Conservation (phyloP, 1,140 invertebrate species). For the Drosophila lacteicornis region DNA sequence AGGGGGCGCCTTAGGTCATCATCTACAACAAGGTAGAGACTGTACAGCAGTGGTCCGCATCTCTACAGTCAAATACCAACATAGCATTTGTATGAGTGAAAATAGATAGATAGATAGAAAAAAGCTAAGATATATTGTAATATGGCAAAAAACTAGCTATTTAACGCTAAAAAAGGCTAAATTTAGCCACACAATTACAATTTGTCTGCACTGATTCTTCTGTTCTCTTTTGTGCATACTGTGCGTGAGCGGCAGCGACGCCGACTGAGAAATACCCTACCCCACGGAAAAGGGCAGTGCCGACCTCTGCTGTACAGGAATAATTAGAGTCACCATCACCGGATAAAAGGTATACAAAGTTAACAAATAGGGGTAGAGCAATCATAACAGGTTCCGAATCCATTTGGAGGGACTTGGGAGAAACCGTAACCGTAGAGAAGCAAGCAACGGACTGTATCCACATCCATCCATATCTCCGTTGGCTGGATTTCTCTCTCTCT, state of each 20-base stretch:
- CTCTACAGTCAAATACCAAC: too few species aligned
- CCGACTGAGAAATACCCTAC: too few species aligned
- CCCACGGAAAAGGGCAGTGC: too few species aligned
- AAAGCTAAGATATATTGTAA: too few species aligned
- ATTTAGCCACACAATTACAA: too few species aligned
- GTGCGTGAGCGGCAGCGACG: too few species aligned
- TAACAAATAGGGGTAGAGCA: constrained; percentile 16
- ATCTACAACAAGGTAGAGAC: constrained; percentile 11
- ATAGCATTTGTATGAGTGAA: too few species aligned
- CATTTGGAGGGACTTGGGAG: constrained; percentile 7
- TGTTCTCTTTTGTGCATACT: too few species aligned
- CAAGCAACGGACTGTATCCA: constrained; percentile 25
- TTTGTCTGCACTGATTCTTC: too few species aligned
- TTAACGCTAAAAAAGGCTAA: too few species aligned
- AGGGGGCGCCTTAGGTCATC: constrained; percentile 5
- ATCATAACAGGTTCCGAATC: constrained; percentile 21
- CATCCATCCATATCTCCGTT: constrained; percentile 18
- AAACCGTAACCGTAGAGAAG: constrained; percentile 36
- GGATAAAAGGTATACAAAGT: constrained; percentile 13
- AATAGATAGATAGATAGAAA: too few species aligned
- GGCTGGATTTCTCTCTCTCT: constrained; percentile 82
- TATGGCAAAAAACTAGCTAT: too few species aligned
- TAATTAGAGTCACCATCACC: constrained; percentile 39
- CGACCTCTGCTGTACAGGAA: constrained; percentile 1
- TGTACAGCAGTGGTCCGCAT: not conserved